Base-by-base conservation (phyloP, 2,888 invertebrate species). In the Troides aeacus region DNA sequence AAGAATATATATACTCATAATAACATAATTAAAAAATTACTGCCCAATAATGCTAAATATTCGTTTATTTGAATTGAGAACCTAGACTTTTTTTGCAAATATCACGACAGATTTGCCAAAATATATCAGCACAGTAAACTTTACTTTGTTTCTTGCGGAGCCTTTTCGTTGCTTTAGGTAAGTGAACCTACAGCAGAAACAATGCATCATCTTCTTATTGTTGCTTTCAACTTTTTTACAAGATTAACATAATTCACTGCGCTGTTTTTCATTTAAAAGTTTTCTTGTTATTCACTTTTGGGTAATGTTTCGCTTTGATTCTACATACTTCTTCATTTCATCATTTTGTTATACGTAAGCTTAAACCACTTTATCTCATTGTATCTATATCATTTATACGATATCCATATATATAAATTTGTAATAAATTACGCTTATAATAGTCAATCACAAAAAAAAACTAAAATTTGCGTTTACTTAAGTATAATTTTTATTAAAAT, bases 101-200 rank as follows among this genome's bases (percentile, higher is more conserved):
- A 77, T 82, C 83, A 84, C 84, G 78, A 81, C 77, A 64, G 75
- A 83, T 83, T 81, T 78, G 80, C 82, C 83, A n/a, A 84, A 84
- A 84, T 85, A 85, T 84, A 82, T 84, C 81, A 90, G 92, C 92
- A 92, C 92, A 90, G 90, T 92, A 88, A 90, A 92, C 82, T 88
- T 91, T 92, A 89, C 84, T 92, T 92, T 92, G 84, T 92, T 92
- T 92, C 91, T 92, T 92, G 92, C 92, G 92, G 92, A 92, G 92
- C 90, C 92, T 92, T 91, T 92, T 89, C 90, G 88, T 92, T 91
- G 89, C 85, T 80, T 84, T 91, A 91, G 92, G 92, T 92, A 89
- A 92, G 92, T 92, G 89, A 89, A 90, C 79, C 87, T 87, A 87
- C 85, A 84, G 84, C 88, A 86, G 77, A 80, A 84, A 81, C 79